Percentiles rank a stretch among this genome's conserved stretches.
Conservation (phyloP, 2,888 invertebrate genomes). For the Loripinus fragilis region DNA sequence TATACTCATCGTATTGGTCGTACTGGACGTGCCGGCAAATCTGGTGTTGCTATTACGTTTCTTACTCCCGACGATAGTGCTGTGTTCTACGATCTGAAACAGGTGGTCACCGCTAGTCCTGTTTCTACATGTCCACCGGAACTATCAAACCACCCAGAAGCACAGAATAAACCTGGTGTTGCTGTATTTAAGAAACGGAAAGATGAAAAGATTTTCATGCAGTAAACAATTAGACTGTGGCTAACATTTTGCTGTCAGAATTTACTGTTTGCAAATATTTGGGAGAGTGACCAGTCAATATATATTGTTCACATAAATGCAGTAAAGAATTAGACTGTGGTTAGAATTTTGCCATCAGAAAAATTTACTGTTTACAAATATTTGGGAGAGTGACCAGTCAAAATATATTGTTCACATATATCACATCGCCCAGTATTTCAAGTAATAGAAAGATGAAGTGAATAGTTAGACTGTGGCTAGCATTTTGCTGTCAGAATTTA, state of each 20-base stretch:
- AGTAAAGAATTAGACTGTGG: too few species aligned
- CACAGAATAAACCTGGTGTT: conserved; percentile 98
- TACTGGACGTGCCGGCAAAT: conserved; percentile 99
- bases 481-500: too few species aligned
- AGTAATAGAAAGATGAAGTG: conserved; percentile 86
- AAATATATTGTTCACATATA: too few species aligned
- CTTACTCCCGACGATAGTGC: conserved; percentile 98
- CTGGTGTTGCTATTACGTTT: conserved; percentile 97
- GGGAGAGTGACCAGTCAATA: too few species aligned
- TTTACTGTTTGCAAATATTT: too few species aligned
- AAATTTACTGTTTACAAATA: too few species aligned
- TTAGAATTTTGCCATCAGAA: too few species aligned
- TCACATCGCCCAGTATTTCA: too few species aligned
- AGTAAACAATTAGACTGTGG: background rate
- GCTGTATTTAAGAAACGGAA: conserved; percentile 91
- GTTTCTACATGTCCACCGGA: conserved; percentile 98
- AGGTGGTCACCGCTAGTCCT: conserved; percentile 92
- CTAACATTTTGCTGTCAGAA: too few species aligned
- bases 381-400: too few species aligned
- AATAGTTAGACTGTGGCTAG: background rate
- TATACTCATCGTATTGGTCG: conserved; percentile 95
- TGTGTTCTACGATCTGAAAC: conserved; percentile 98
- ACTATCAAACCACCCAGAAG: conserved; percentile 98
- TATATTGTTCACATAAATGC: too few species aligned
- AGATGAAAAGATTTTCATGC: conserved; percentile 78